These are phyloP conservation scores for Odocoileus hemionus DNA, from an alignment of 2,113 vertebrate species.

Conservation along the genomic window DNA sequence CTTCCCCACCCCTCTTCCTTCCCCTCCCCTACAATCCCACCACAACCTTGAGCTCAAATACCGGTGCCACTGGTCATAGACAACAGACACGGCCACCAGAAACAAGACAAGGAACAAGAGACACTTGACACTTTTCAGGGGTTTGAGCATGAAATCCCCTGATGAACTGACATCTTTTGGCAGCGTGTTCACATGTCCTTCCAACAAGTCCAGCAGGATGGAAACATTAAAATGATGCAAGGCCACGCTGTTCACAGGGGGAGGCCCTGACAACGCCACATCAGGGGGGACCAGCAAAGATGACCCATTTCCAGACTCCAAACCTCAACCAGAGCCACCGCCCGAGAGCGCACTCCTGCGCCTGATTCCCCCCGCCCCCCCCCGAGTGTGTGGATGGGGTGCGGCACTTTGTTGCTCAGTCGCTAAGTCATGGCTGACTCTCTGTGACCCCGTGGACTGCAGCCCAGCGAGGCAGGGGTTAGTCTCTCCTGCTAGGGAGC, in stretches of 20 bases:
- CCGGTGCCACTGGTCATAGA: not conserved
- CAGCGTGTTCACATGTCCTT: not conserved
- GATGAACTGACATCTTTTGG: not conserved
- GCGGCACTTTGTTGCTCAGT: not conserved
- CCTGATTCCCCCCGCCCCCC: not conserved
- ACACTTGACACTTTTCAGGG: rapidly evolving
- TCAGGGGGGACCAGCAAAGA: not conserved
- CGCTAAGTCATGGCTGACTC: not conserved
- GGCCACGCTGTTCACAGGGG: rapidly evolving
- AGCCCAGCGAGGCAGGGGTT: not conserved
- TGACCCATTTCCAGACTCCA: not conserved
- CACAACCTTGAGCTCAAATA: not conserved
- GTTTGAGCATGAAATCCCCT: not conserved
- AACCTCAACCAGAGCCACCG: not conserved
- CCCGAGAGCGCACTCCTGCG: not conserved
- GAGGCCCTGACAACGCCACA: rapidly evolving
- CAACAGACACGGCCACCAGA: not conserved
- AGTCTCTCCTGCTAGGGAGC: not conserved
- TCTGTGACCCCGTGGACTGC: not conserved
- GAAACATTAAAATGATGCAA: rapidly evolving
- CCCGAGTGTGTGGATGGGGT: rapidly evolving
- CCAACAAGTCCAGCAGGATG: not conserved
- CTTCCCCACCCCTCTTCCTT: not conserved
- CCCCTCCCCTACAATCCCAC: not conserved
- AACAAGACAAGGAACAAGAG: not conserved